These are phyloP conservation scores for Hippocampus kuda DNA, from an alignment of 2,797 vertebrate genomes.

Conservation along the genomic window DNA sequence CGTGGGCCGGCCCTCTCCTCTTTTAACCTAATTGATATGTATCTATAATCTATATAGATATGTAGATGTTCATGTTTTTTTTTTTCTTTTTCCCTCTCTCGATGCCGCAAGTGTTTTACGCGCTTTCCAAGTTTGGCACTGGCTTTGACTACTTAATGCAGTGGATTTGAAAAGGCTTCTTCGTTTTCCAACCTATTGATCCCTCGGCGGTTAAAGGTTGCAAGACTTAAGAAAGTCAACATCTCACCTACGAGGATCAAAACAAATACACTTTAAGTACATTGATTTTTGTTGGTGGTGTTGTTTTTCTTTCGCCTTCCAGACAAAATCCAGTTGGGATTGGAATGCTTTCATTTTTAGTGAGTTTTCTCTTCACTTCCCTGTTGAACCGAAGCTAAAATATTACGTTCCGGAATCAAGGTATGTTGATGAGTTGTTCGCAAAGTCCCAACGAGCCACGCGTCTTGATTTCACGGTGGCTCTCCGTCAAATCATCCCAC, in stretches of 20 bases:
- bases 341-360: slow-evolving; percentile 8
- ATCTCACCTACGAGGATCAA: slow-evolving; percentile 53
- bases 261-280: slow-evolving; percentile 54
- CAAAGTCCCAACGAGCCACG: not conserved
- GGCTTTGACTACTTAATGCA: slow-evolving; percentile 43
- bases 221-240: slow-evolving; percentile 51
- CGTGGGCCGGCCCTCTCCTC: slow-evolving; percentile 34
- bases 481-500: too few relatives aligned
- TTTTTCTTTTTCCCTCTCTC: slow-evolving; percentile 7
- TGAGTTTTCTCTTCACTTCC: slow-evolving; percentile 7
- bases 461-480: too few relatives aligned
- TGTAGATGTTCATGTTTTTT: slow-evolving; percentile 16
- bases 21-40: slow-evolving; percentile 52
- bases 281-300: slow-evolving; percentile 42
- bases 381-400: not conserved
- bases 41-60: slow-evolving; percentile 15
- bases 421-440: not conserved
- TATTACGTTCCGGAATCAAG: not conserved
- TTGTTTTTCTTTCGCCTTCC: slow-evolving; percentile 20
- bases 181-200: slow-evolving; percentile 56
- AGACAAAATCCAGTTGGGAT: slow-evolving; percentile 22
- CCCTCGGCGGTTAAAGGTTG: slow-evolving; percentile 50
- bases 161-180: slow-evolving; percentile 50
- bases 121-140: slow-evolving; percentile 17
- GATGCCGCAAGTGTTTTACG: slow-evolving; percentile 23